Percentiles rank a stretch among this genome's conserved stretches.
Evolutionary conservation across 1,140 invertebrate species (phyloP).

Genomic region (Trissolcus basalis): DNA sequence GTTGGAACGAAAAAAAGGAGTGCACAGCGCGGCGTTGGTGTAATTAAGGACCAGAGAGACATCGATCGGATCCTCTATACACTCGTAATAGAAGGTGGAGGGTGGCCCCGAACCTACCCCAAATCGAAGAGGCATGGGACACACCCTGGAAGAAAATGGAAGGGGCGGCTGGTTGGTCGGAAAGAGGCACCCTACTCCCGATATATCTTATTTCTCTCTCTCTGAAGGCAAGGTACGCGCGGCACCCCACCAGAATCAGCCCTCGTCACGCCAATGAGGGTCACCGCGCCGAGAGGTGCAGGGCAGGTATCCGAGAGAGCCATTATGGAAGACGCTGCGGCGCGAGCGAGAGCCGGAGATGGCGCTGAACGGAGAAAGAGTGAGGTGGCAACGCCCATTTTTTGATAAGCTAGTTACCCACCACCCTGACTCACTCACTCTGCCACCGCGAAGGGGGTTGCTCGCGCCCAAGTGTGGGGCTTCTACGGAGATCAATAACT

Average conservation of each 20-base stretch:
- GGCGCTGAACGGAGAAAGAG: slow-evolving; percentile 65
- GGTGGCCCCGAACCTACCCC: slow-evolving; percentile 69
- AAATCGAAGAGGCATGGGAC: slow-evolving; percentile 73
- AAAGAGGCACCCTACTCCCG: slow-evolving; percentile 56
- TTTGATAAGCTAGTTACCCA: slow-evolving; percentile 77
- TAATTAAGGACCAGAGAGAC: slow-evolving; percentile 73
- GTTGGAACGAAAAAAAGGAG: slow-evolving; percentile 37
- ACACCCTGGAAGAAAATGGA: slow-evolving; percentile 70
- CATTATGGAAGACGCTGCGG: slow-evolving; percentile 68
- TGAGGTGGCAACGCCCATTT: slow-evolving; percentile 76
- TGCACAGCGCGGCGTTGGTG: slow-evolving; percentile 61
- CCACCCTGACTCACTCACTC: slow-evolving; percentile 65
- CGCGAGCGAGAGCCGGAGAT: slow-evolving; percentile 62
- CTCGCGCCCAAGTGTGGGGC: slow-evolving; percentile 64
- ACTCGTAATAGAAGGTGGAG: slow-evolving; percentile 45
- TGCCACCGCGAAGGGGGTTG: slow-evolving; percentile 62
- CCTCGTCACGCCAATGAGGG: slow-evolving; percentile 64
- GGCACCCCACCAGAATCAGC: slow-evolving; percentile 57
- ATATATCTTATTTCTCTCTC: slow-evolving; percentile 73
- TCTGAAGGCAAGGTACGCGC: slow-evolving; percentile 30
- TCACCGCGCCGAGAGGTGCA: slow-evolving; percentile 57
- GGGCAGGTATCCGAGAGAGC: slow-evolving; percentile 64
- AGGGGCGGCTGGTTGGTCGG: slow-evolving; percentile 61
- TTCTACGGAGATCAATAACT: slow-evolving; percentile 76
- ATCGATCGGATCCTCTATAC: slow-evolving; percentile 70